phyloP scores from a whole-genome alignment of 2,888 invertebrate species.

The Drosophila emarginata region DNA sequence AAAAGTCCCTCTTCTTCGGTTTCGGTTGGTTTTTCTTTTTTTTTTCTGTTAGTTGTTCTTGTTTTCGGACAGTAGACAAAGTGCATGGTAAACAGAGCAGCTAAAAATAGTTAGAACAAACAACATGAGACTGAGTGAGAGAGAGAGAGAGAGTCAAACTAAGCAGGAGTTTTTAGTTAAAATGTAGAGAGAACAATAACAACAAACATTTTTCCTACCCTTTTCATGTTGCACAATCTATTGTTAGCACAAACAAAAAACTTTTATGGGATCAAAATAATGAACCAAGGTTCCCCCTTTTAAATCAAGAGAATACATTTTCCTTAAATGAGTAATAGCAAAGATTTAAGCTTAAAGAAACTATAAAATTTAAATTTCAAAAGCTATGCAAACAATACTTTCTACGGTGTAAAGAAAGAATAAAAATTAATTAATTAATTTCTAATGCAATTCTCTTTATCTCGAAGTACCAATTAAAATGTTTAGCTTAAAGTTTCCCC shows the following conservation, averaged over 20 bases:
- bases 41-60: slow-evolving; percentile 6
- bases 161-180: slow-evolving; percentile 21
- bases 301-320: too few relatives aligned
- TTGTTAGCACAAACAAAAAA: slow-evolving; percentile 1
- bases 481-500: too few relatives aligned
- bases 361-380: too few relatives aligned
- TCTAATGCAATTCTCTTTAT: too few relatives aligned
- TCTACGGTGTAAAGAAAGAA: too few relatives aligned
- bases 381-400: too few relatives aligned
- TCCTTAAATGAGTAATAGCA: too few relatives aligned
- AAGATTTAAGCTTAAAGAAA: too few relatives aligned
- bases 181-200: slow-evolving; percentile 16
- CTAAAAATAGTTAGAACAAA: slow-evolving; percentile 55
- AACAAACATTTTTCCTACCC: slow-evolving; percentile 31
- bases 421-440: too few relatives aligned
- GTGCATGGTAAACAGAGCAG: slow-evolving; percentile 64
- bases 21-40: slow-evolving; percentile 12
- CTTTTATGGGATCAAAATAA: background rate
- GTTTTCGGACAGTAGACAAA: slow-evolving; percentile 52
- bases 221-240: slow-evolving; percentile 14
- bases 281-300: background rate
- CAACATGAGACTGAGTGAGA: slow-evolving; percentile 41
- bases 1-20: slow-evolving; percentile 17
- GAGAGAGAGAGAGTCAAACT: slow-evolving; percentile 37
- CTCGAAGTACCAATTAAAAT: too few relatives aligned